phyloP scores from a whole-genome alignment of 2,113 vertebrate genomes.

The Macrotis lagotis region DNA sequence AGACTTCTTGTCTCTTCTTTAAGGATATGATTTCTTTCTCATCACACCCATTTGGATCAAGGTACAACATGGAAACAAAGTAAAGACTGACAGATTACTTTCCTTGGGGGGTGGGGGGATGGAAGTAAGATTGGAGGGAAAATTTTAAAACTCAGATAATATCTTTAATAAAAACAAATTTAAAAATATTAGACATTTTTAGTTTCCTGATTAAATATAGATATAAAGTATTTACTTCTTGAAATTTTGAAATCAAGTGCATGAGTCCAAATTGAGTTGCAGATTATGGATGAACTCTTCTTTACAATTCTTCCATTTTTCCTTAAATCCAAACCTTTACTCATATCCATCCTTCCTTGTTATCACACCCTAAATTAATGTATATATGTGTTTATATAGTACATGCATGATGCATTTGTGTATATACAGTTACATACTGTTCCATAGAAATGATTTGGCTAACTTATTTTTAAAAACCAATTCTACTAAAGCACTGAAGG shows the following conservation, averaged over 20 bases:
- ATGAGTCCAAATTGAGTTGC: not conserved
- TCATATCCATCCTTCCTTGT: not conserved
- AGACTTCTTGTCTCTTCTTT: no score
- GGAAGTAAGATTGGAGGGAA: no score
- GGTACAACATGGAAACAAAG: no score
- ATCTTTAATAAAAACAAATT: no score
- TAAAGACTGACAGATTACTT: no score
- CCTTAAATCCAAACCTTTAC: not conserved
- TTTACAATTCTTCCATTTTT: not conserved
- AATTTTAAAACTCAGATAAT: no score
- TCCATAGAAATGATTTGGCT: slow-evolving; percentile 40
- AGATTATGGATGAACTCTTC: not conserved
- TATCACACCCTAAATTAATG: not conserved
- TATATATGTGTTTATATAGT: not conserved
- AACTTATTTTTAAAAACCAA: slow-evolving; percentile 46
- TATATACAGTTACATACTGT: not conserved
- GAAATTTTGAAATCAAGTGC: not conserved
- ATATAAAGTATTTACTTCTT: not conserved
- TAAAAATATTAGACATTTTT: not conserved
- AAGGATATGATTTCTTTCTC: no score
- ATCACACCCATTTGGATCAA: no score
- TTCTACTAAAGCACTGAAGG: slow-evolving; percentile 42
- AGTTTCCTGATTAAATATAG: not conserved
- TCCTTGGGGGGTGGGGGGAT: no score
- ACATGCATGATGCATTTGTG: not conserved